phyloP scores from a whole-genome alignment of 2,888 invertebrate genomes.

The Drosophila borborema region DNA sequence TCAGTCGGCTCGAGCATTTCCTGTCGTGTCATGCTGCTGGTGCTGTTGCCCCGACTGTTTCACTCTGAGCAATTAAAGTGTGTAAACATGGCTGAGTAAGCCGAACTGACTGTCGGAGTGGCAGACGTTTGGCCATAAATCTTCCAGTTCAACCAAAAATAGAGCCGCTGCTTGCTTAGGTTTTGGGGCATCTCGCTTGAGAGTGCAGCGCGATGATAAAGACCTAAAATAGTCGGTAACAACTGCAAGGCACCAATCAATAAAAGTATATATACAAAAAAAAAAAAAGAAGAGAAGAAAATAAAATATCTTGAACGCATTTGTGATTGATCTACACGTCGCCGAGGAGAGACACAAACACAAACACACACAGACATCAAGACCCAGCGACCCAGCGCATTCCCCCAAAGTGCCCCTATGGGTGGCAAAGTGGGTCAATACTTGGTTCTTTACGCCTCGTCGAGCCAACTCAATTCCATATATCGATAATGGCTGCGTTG shows the following conservation, averaged over 20 bases:
- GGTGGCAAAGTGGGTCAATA: slow-evolving; percentile 59
- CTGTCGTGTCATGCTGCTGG: slow-evolving; percentile 60
- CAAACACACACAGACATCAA: neutral
- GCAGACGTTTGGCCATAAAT: slow-evolving; percentile 66
- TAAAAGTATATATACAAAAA: slow-evolving; percentile 40
- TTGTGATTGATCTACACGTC: slow-evolving; percentile 69
- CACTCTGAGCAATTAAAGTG: slow-evolving; percentile 66
- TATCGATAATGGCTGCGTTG: slow-evolving; percentile 55
- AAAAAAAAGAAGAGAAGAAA: slow-evolving; percentile 17
- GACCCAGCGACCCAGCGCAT: neutral
- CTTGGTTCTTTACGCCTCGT: slow-evolving; percentile 49
- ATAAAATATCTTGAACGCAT: slow-evolving; percentile 29
- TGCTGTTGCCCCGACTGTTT: slow-evolving; percentile 26
- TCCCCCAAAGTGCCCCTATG: slow-evolving; percentile 5
- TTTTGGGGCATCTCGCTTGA: slow-evolving; percentile 21
- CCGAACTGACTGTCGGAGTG: slow-evolving; percentile 60
- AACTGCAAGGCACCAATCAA: slow-evolving; percentile 35
- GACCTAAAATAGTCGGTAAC: slow-evolving; percentile 40
- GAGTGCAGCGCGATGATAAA: slow-evolving; percentile 32
- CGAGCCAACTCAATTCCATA: slow-evolving; percentile 17
- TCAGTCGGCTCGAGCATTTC: slow-evolving; percentile 62
- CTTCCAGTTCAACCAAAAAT: slow-evolving; percentile 69
- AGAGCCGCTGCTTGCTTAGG: slow-evolving; percentile 39
- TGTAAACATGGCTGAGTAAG: slow-evolving; percentile 71
- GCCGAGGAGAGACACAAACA: slow-evolving; percentile 11